Conservation (phyloP, 2,113 vertebrate genomes). For the Progne subis region DNA sequence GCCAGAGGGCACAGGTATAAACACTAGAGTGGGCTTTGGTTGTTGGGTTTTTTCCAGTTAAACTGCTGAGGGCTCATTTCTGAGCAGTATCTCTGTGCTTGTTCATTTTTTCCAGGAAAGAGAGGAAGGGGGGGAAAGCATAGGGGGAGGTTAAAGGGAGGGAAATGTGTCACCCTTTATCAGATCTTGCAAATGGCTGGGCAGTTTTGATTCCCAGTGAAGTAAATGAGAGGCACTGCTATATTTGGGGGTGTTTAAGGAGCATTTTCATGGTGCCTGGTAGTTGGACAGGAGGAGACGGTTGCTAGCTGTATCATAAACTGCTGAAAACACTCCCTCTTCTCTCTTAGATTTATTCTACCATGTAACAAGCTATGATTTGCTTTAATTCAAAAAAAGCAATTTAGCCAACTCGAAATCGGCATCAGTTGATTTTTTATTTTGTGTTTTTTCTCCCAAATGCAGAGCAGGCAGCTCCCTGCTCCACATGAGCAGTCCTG, state of each 20-base stretch:
- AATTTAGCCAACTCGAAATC: neutral
- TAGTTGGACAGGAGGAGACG: neutral
- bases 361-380: neutral
- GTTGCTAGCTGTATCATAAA: neutral
- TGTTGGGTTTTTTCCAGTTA: constrained; percentile 64
- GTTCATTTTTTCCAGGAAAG: constrained; percentile 40
- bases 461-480: neutral
- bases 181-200: constrained; percentile 32
- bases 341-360: neutral
- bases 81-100: constrained; percentile 43
- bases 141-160: constrained; percentile 46
- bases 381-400: neutral
- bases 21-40: constrained; percentile 55
- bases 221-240: neutral
- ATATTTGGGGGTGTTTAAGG: neutral
- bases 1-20: constrained; percentile 72
- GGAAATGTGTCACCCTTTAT: constrained; percentile 39
- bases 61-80: constrained; percentile 70
- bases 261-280: neutral
- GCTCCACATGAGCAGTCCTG: neutral
- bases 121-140: neutral
- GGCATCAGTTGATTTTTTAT: neutral
- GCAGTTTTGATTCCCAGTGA: constrained; percentile 12
- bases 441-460: neutral
- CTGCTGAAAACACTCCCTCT: neutral